Conservation (phyloP, 2,888 invertebrate species). For the Cheilosia impressa region DNA sequence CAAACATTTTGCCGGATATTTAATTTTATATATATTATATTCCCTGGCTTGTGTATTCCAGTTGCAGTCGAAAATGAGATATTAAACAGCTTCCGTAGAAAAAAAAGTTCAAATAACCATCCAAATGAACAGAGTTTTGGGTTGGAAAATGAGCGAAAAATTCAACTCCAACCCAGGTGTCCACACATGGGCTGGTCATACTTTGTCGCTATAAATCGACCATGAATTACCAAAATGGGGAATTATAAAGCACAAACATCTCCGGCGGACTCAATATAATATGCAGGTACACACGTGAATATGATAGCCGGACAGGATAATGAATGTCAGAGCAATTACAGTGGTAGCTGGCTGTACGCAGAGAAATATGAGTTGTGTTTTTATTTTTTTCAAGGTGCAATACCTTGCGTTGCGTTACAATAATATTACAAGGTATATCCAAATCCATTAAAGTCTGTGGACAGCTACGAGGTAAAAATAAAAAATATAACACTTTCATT, state of each 20-base stretch:
- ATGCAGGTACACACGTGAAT: constrained; percentile 1
- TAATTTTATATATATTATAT: constrained; percentile 11
- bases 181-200: background rate
- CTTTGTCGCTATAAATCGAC: constrained; percentile 42
- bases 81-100: constrained; percentile 18
- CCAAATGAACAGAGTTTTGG: background rate
- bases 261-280: background rate
- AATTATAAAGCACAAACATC: constrained; percentile 22
- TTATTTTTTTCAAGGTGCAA: background rate
- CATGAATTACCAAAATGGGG: constrained; percentile 39
- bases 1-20: constrained; percentile 25
- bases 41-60: background rate
- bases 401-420: constrained; percentile 44
- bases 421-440: constrained; percentile 46
- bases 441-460: background rate
- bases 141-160: constrained; percentile 17
- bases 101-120: background rate
- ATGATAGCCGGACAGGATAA: constrained; percentile 22
- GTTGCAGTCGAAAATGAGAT: constrained; percentile 40
- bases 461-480: background rate
- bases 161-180: background rate
- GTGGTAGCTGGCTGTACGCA: background rate
- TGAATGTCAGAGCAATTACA: constrained; percentile 41
- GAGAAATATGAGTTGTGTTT: background rate
- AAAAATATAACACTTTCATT: constrained; percentile 9